Evolutionary conservation across 2,888 invertebrate species (phyloP), one percentile per base, ranked within the genome.

Genomic region (Oscheius sp.): DNA sequence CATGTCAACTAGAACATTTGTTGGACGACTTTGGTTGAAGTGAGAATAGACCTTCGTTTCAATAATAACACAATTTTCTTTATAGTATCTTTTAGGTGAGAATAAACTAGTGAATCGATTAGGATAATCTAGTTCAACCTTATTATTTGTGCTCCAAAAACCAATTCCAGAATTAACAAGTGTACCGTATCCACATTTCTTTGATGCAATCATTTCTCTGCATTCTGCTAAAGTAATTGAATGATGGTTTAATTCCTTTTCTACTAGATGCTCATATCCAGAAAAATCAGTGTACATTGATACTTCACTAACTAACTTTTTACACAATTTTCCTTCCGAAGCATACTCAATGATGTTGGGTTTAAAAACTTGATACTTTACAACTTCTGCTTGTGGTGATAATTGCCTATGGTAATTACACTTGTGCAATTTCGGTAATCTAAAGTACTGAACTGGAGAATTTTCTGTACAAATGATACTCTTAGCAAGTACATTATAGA

Each of bases 11-110:
- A 78, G 38, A 63, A 72, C 62, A 71, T 78, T 78, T 8, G 72
- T 33, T 54, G 78, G 75, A 26, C 57, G 32, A n/a, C 28, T 54
- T 71, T 78, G 78, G 62, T 78, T 76, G 57, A 73, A n/a, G n/a
- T n/a, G n/a, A n/a, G n/a, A n/a, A n/a, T n/a, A n/a, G n/a, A n/a
- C n/a, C n/a, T n/a, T n/a, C n/a, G n/a, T n/a, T n/a, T n/a, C n/a
- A n/a, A n/a, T n/a, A n/a, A n/a, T n/a, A n/a, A n/a, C n/a, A n/a
- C n/a, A n/a, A n/a, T n/a, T n/a, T n/a, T n/a, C n/a, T n/a, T n/a
- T n/a, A n/a, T n/a, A n/a, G n/a, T n/a, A n/a, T n/a, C n/a, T n/a
- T n/a, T n/a, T n/a, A n/a, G n/a, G n/a, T n/a, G n/a, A n/a, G n/a
- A n/a, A n/a, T n/a, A n/a, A n/a, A n/a, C n/a, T n/a, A n/a, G n/a